A percentile compares a stretch with the other conserved stretches of the same genome.
phyloP scores from a whole-genome alignment of 2,113 vertebrate genomes.

The Lynx canadensis region DNA sequence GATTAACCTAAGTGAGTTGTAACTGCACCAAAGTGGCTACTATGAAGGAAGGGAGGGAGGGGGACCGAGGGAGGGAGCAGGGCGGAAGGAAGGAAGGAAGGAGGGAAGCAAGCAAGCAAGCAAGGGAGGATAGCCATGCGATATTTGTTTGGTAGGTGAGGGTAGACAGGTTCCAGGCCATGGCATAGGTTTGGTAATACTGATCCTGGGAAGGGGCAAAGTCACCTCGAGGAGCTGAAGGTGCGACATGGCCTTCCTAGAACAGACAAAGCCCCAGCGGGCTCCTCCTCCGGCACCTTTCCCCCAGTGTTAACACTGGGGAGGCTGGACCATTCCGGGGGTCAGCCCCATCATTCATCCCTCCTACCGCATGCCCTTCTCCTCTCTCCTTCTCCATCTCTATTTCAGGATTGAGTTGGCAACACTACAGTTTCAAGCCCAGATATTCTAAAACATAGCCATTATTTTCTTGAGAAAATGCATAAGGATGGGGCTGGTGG shows the following conservation, averaged over 20 bases:
- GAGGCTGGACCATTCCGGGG: neutral
- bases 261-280: neutral
- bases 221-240: neutral
- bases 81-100: neutral
- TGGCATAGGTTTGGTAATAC: neutral
- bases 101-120: too few species aligned
- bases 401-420: neutral
- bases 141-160: neutral
- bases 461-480: neutral
- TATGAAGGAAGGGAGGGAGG: neutral
- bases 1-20: conserved; percentile 58
- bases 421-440: neutral
- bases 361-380: too few species aligned
- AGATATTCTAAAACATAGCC: neutral
- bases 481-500: neutral
- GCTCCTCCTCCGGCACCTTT: neutral
- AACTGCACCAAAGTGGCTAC: neutral
- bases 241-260: accelerated
- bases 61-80: accelerated
- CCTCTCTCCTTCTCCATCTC: neutral
- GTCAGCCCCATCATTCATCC: too few species aligned
- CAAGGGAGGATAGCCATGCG: neutral
- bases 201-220: neutral
- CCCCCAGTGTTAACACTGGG: too few species aligned
- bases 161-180: neutral